Evolutionary conservation across 2,113 vertebrate genomes (phyloP), one percentile per base, ranked within the genome.

Genomic region (Empidonax alnorum): DNA sequence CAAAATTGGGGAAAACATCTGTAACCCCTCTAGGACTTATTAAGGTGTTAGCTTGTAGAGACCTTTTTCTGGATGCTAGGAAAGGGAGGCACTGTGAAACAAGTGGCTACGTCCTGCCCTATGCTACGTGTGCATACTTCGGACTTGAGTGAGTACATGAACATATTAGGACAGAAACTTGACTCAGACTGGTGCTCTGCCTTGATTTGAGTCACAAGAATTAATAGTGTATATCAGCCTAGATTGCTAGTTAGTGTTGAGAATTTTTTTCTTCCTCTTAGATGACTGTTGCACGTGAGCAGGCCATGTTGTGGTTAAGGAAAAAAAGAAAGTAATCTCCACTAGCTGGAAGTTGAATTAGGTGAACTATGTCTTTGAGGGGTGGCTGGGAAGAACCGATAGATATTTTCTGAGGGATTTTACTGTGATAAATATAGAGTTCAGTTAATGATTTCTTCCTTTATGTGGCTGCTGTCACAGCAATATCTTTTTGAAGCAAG

Each of bases 101-200:
- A 30, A 58, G 16, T 30, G 18, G 19, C 10, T 42, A 21, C 49
- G 42, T 52, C 46, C 11, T 53, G 17, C 31, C 20, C 2, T 21
- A 21, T 7, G 13, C 22, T 67, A 5, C 0, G 1, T 2, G 3
- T 39, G 9, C n/a, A 5, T 75, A 33, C 14, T n/a, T 76, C 1
- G 2, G 10, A 12, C 39, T 79, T 7, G 9, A n/a, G 41, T 28
- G 18, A 52, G 18, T 39, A 9, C 3, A 3, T 39, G 33, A 78
- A 53, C 3, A 6, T 33, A 12, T 25, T 44, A 14, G 19, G 62
- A 17, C 17, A 59, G 58, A 52, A 90, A 71, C 7, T 19, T 41
- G 52, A 35, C 33, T 61, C 9, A 5, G 6, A 14, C 16, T n/a
- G 25, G 8, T 84, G 13, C 66, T 66, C 47, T 61, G 28, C 37